Conservation (phyloP, 2,113 vertebrate genomes). For the Toxotes chatareus region DNA sequence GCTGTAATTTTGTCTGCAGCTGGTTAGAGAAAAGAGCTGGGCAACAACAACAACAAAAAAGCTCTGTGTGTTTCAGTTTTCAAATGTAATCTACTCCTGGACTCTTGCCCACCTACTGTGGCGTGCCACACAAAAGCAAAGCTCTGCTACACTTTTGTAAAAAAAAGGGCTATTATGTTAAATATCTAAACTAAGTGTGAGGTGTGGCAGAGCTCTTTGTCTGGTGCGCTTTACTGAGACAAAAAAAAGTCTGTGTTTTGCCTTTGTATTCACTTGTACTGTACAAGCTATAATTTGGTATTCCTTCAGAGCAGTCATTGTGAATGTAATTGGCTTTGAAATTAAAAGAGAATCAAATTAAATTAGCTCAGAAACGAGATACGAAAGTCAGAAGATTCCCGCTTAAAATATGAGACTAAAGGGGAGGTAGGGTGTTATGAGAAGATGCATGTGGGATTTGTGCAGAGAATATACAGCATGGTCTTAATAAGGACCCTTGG, state of each 20-base stretch:
- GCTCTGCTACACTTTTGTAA: constrained; percentile 38
- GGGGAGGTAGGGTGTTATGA: constrained; percentile 38
- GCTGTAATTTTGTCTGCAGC: constrained; percentile 27
- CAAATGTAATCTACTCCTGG: constrained; percentile 60
- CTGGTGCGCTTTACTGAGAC: constrained; percentile 65
- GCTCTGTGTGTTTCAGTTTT: constrained; percentile 41
- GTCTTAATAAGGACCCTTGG: constrained; percentile 75
- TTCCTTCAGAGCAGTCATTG: constrained; percentile 67
- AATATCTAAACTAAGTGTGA: constrained; percentile 67
- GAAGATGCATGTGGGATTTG: constrained; percentile 66
- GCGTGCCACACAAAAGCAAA: constrained; percentile 66
- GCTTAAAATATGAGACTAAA: constrained; percentile 48
- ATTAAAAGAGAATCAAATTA: constrained; percentile 68
- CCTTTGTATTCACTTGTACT: constrained; percentile 68
- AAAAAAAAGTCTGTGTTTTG: constrained; percentile 70
- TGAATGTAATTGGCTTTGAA: constrained; percentile 65
- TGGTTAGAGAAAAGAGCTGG: constrained; percentile 39
- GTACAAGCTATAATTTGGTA: constrained; percentile 73
- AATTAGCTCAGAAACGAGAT: constrained; percentile 52
- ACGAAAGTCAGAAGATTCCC: constrained; percentile 56
- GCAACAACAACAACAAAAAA: constrained; percentile 1
- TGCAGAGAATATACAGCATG: constrained; percentile 36
- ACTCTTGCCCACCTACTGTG: constrained; percentile 60
- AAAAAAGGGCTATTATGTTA: constrained; percentile 56
- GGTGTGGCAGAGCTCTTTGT: constrained; percentile 60